These are phyloP conservation scores for Lasioglossum calceatum DNA, from an alignment of 2,888 invertebrate species.

Conservation along the genomic window DNA sequence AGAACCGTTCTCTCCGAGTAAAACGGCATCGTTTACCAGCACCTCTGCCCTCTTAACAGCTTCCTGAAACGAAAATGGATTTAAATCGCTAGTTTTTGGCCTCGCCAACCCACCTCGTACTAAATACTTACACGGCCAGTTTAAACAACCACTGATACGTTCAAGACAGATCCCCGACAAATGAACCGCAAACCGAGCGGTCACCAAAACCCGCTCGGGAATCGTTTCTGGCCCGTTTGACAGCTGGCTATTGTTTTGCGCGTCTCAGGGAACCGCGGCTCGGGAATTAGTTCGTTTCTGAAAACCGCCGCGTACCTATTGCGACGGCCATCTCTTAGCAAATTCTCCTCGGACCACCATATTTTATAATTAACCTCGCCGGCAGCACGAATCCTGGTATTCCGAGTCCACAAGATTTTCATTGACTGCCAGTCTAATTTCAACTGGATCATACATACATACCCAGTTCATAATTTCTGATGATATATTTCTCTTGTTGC, in stretches of 20 bases:
- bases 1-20: slow-evolving; percentile 30
- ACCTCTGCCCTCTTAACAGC: background rate
- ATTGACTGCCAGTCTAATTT: too few relatives aligned
- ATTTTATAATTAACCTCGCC: background rate
- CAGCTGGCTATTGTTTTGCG: slow-evolving; percentile 80
- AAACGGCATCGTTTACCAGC: slow-evolving; percentile 45
- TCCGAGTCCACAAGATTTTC: background rate
- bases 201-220: slow-evolving; percentile 70
- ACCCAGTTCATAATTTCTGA: background rate
- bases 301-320: slow-evolving; percentile 73
- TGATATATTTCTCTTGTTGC: background rate
- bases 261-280: slow-evolving; percentile 78
- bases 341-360: slow-evolving; percentile 32
- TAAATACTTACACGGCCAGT: slow-evolving; percentile 32
- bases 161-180: slow-evolving; percentile 67
- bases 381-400: background rate
- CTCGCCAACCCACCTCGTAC: background rate
- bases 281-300: slow-evolving; percentile 78
- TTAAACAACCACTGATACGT: slow-evolving; percentile 57
- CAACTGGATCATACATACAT: too few relatives aligned
- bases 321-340: slow-evolving; percentile 42
- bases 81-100: slow-evolving; percentile 46
- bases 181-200: slow-evolving; percentile 75
- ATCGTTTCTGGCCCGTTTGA: slow-evolving; percentile 70
- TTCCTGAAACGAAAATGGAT: background rate